Base-by-base conservation (phyloP, 2,888 invertebrate species). In the Tenthredo mesomela region DNA sequence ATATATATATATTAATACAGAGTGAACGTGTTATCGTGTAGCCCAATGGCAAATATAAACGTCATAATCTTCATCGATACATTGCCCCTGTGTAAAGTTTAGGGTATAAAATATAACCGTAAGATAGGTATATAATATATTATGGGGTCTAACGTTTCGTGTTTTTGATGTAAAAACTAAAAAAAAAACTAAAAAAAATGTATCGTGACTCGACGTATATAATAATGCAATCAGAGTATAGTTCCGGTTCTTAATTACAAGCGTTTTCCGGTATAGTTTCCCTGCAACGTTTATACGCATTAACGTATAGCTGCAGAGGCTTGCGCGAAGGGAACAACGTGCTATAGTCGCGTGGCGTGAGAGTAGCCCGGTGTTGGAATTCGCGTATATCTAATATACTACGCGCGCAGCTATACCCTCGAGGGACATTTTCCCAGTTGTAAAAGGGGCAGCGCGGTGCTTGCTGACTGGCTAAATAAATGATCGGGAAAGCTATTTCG, bases 401-500 rank as follows among this genome's bases (percentile, higher is more conserved):
- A 25, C 15, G 2, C n/a, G n/a, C n/a, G 29, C 29, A 33, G 33
- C 15, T 6, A 37, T 15, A 50, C n/a, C 47, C 21, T n/a, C 67
- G 47, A 67, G 82, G 82, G 82, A 82, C 18, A 29, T 82, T 82
- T 61, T 61, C 80, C 67, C 29, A 29, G 15, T 29, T 67, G 47
- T 82, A 80, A 80, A 80, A 80, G 47, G 82, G 67, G 54, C 29
- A 40, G 58, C 61, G 7, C 61, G 7, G 61, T 40, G 37, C 7
- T 18, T 61, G 37, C 71, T 18, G 47, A 21, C 29, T 25, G 58
- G 61, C 50, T 82, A 82, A 82, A 82, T 82, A 82, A 82, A 82
- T 67, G 82, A 82, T 82, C 70, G 82, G 29, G 65, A 82, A 82
- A 82, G 80, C 82, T 82, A 82, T 82, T 82, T 82, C 82, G 67